These are phyloP conservation scores for Columba guinea DNA, from an alignment of 2,797 vertebrate species.

Conservation along the genomic window DNA sequence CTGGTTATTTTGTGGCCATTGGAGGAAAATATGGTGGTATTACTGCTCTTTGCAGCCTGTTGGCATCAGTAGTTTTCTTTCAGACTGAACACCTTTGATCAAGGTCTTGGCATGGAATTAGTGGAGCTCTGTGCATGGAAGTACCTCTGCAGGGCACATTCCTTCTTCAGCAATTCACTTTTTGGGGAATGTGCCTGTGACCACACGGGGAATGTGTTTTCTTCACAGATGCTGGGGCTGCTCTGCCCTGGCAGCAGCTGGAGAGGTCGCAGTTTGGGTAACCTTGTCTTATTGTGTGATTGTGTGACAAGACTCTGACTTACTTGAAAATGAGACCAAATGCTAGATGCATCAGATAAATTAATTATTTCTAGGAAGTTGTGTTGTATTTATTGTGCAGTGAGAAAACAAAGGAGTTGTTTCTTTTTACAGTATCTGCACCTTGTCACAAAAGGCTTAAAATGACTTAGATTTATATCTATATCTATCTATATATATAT, in stretches of 20 bases:
- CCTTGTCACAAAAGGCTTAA: background rate
- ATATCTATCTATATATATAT: too few relatives aligned
- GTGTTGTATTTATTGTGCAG: background rate
- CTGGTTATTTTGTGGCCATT: background rate
- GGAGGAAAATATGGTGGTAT: background rate
- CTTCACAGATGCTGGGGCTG: background rate
- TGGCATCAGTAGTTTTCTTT: background rate
- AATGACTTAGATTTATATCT: background rate
- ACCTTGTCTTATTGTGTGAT: background rate
- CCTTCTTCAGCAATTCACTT: background rate
- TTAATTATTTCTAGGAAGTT: background rate
- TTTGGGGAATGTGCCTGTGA: background rate
- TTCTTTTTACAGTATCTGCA: background rate
- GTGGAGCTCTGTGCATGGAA: background rate
- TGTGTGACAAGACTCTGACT: background rate
- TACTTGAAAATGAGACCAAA: background rate
- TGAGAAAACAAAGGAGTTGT: background rate
- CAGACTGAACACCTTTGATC: background rate
- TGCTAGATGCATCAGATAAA: background rate
- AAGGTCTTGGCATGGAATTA: background rate
- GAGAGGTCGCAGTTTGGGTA: background rate
- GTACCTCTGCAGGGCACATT: background rate
- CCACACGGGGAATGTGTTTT: background rate
- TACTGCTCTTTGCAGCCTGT: background rate
- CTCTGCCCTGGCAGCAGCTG: background rate